Conservation (phyloP, 2,113 vertebrate species). For the Hippocampus abdominalis region DNA sequence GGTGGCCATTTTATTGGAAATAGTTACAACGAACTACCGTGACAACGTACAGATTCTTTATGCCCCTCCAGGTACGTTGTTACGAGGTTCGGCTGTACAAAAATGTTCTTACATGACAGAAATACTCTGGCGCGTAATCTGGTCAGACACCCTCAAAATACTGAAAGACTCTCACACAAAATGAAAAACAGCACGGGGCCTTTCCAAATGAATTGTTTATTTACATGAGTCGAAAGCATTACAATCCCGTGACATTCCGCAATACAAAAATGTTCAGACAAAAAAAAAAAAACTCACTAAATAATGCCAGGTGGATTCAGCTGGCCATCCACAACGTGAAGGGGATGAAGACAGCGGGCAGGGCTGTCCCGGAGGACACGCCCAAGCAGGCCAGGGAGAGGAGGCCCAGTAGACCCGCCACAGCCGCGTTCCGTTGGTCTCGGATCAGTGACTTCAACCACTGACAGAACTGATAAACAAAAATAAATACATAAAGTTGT, state of each 20-base stretch:
- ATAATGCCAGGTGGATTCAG: conserved; percentile 41
- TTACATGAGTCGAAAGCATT: not conserved
- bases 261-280: not conserved
- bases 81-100: no score
- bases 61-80: no score
- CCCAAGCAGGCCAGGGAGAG: conserved; percentile 78
- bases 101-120: no score
- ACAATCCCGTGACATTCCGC: not conserved
- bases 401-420: conserved; percentile 78
- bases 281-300: no score
- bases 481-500: not conserved
- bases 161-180: not conserved
- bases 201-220: not conserved
- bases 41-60: no score
- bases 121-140: no score
- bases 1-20: no score
- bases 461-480: conserved; percentile 81
- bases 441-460: conserved; percentile 87
- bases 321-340: conserved; percentile 94
- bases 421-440: conserved; percentile 81
- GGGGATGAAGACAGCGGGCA: conserved; percentile 82
- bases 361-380: conserved; percentile 71
- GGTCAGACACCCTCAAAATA: no score
- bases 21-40: no score
- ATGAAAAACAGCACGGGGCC: not conserved